phyloP scores from a whole-genome alignment of 2,113 vertebrate genomes.

The Forbesichthys agassizii region DNA sequence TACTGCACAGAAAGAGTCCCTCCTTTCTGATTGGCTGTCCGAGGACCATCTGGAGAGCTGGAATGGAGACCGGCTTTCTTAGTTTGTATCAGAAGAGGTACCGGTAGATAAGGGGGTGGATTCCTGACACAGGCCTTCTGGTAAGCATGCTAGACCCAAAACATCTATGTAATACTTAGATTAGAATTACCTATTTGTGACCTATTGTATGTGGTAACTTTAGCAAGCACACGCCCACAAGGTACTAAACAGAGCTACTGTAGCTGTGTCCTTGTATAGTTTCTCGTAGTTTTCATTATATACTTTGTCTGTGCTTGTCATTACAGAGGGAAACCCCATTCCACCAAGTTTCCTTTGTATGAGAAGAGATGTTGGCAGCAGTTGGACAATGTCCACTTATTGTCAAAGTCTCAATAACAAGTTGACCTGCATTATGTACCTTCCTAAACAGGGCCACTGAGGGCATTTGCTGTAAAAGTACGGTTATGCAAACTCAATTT shows the following conservation, averaged over 20 bases:
- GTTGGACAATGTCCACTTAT: slow-evolving; percentile 23
- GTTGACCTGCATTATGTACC: not conserved
- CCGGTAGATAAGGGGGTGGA: not conserved
- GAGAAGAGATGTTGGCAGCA: slow-evolving; percentile 19
- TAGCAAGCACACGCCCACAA: slow-evolving; percentile 10
- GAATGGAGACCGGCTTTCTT: slow-evolving; percentile 33
- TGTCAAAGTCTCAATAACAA: slow-evolving; percentile 14
- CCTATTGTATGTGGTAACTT: slow-evolving; percentile 9
- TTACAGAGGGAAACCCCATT: slow-evolving; percentile 10
- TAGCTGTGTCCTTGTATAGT: not conserved
- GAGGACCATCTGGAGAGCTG: slow-evolving; percentile 70
- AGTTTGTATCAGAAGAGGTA: not conserved
- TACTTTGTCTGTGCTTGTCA: not conserved
- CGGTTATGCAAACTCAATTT: too few relatives aligned
- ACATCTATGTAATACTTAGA: too few relatives aligned
- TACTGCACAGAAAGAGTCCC: slow-evolving; percentile 88
- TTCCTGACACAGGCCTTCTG: too few relatives aligned
- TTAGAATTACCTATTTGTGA: not conserved
- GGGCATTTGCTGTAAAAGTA: too few relatives aligned
- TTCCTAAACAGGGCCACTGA: too few relatives aligned
- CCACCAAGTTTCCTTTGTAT: slow-evolving; percentile 10
- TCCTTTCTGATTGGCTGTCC: slow-evolving; percentile 78
- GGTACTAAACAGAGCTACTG: not conserved
- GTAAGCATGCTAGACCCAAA: too few relatives aligned
- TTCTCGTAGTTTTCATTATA: not conserved